phyloP scores from a whole-genome alignment of 2,113 vertebrate species.

The human (Homo sapiens) region DNA sequence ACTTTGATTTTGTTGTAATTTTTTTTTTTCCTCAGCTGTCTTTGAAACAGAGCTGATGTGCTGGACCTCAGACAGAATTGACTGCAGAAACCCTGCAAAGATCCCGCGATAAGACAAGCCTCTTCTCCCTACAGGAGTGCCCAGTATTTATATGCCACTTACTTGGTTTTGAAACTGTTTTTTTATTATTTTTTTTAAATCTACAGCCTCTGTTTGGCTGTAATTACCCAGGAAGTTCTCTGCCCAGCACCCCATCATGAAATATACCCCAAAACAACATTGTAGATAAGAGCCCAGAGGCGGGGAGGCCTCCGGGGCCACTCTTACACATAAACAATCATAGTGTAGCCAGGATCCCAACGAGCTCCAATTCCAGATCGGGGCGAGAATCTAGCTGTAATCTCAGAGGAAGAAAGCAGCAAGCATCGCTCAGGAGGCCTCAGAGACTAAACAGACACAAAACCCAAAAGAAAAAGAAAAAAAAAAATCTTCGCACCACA shows the following conservation, averaged over 20 bases:
- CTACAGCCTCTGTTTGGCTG: neutral
- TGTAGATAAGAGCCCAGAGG: rapidly evolving
- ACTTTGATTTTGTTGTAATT: conserved; percentile 81
- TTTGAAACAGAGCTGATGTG: conserved; percentile 76
- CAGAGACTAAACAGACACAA: neutral
- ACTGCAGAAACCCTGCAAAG: neutral
- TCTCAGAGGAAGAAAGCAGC: neutral
- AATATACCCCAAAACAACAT: neutral
- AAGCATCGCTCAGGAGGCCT: neutral
- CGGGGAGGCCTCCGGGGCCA: neutral
- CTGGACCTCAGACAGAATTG: conserved; percentile 53
- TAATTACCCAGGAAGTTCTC: neutral
- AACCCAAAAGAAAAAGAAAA: neutral
- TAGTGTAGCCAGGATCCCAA: neutral
- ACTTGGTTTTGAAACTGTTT: conserved; percentile 29
- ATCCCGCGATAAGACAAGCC: neutral
- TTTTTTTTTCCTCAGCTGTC: conserved; percentile 14
- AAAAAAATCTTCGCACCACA: neutral
- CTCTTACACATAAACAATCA: neutral
- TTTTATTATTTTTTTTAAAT: neutral
- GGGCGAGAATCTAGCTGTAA: neutral
- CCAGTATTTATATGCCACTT: neutral
- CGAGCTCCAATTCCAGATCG: neutral
- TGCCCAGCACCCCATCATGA: neutral
- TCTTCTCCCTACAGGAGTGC: neutral